Conservation (phyloP, 1,140 invertebrate genomes). For the Ladona fulva region DNA sequence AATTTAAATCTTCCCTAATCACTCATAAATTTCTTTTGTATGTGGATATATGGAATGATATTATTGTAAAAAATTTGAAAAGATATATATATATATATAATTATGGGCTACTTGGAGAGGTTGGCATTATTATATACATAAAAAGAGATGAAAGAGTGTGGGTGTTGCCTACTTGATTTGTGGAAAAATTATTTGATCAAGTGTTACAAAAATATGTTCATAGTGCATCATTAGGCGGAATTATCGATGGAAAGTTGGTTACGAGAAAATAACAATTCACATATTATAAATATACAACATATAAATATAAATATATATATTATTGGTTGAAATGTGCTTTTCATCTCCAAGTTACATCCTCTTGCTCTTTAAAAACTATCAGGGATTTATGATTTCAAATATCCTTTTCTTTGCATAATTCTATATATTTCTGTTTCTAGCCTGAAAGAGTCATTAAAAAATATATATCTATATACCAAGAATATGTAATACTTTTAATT, state of each 20-base stretch:
- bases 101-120: background rate
- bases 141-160: conserved; percentile 5
- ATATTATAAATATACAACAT: conserved; percentile 18
- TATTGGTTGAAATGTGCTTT: conserved; percentile 20
- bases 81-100: background rate
- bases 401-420: conserved; percentile 15
- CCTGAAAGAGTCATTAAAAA: conserved; percentile 13
- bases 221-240: conserved; percentile 17
- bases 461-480: conserved; percentile 6
- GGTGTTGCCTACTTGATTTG: conserved; percentile 18
- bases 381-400: conserved; percentile 18
- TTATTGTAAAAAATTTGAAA: background rate
- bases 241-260: conserved; percentile 19
- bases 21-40: background rate
- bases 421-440: conserved; percentile 16
- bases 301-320: conserved; percentile 18
- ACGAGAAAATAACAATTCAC: conserved; percentile 17
- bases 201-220: conserved; percentile 18
- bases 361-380: conserved; percentile 15
- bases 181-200: conserved; percentile 18
- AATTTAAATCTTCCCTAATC: background rate
- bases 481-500: background rate
- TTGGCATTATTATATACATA: background rate
- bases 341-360: conserved; percentile 18
- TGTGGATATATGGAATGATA: background rate